Conservation (phyloP, 1,140 invertebrate species). For the Cherax quadricarinatus region DNA sequence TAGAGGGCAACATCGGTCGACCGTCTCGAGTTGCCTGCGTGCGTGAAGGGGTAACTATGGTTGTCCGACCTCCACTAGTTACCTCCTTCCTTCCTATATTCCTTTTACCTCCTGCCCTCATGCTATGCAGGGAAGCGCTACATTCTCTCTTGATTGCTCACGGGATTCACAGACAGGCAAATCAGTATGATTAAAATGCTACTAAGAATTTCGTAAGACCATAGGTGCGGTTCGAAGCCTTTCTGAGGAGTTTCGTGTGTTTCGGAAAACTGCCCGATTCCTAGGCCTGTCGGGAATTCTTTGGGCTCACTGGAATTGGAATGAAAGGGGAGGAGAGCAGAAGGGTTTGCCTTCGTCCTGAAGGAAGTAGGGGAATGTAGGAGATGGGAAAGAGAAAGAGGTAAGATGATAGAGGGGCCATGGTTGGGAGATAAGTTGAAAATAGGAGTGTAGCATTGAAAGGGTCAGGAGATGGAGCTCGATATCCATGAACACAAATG, state of each 20-base stretch:
- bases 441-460: too few species aligned
- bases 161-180: too few species aligned
- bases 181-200: too few species aligned
- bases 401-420: neutral
- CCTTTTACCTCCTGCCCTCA: neutral
- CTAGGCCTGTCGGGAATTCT: constrained; percentile 52
- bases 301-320: constrained; percentile 38
- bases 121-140: neutral
- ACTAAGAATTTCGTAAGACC: too few species aligned
- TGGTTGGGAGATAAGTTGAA: too few species aligned
- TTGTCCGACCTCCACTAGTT: neutral
- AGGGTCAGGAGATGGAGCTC: neutral
- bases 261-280: constrained; percentile 22
- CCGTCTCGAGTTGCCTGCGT: constrained; percentile 33
- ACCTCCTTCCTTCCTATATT: neutral
- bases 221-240: neutral
- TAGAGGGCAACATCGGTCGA: neutral
- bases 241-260: neutral
- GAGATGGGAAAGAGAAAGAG: neutral
- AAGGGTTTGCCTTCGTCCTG: neutral
- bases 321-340: neutral
- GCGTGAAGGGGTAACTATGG: neutral
- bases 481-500: neutral
- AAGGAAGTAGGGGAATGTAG: neutral
- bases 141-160: neutral